Evolutionary conservation across 2,113 vertebrate genomes (phyloP), one percentile per base, ranked within the genome.

Genomic region (Nannospalax galili): DNA sequence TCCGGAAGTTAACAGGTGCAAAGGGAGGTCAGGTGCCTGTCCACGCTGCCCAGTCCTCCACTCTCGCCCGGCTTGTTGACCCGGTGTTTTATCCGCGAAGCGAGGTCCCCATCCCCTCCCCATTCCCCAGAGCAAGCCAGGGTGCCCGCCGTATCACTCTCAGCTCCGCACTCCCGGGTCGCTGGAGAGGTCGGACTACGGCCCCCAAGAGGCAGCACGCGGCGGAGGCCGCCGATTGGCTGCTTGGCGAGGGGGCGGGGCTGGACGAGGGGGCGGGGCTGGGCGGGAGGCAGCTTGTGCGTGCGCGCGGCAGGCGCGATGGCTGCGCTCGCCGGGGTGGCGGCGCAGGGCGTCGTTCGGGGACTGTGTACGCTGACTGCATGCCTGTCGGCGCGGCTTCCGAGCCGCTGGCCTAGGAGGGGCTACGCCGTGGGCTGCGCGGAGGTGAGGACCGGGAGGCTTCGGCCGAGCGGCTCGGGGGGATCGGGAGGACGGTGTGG

Each of bases 361-460:
- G 5, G 90, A 24, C 45, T 72, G 4, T 92, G 72, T 45, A 48
- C 75, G 56, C 69, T 48, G 60, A 40, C 3, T 0, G 64, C 48
- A 74, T 11, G 58, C 69, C 17, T 48, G 19, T 8, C 82, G 1
- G 79, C 1, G 28, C 87, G 87, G 17, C 24, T 82, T 5, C 19
- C 1, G 37, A 35, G 77, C 9, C 58, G 7, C 5, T 9, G 77
- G 58, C 32, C 17, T 0, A 12, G 56, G 19, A 96, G 94, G 62
- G 52, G 87, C 79, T 96, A 84, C 35, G 32, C 80, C 15, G n/a
- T 1, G n/a, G 62, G 56, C 52, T 30, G 87, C 0, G n/a, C 77
- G 15, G 74, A 96, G 96, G 96, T 97, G 95, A 97, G 96, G 12
- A 79, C 16, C 37, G n/a, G n/a, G 22, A 16, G 40, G 56, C 24